These are phyloP conservation scores for Sinodicranocentrus sp. DNA, from an alignment of 2,888 invertebrate species.

Conservation along the genomic window DNA sequence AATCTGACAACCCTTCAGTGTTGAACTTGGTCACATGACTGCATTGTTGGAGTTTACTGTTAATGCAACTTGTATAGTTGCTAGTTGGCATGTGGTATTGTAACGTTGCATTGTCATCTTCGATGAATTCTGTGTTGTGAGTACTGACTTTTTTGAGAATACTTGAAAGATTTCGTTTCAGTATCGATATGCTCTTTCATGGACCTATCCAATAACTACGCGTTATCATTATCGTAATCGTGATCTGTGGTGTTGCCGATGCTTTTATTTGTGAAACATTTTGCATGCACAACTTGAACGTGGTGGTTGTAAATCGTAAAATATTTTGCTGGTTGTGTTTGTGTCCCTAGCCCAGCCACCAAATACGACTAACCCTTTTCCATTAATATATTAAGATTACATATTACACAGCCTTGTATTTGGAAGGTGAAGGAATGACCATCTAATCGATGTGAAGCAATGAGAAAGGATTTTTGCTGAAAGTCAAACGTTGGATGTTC, in stretches of 20 bases:
- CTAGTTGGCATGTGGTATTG: slow-evolving; percentile 55
- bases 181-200: neutral
- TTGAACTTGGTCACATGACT: slow-evolving; percentile 48
- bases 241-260: slow-evolving; percentile 5
- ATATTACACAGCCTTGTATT: slow-evolving; percentile 32
- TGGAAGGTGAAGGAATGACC: slow-evolving; percentile 68
- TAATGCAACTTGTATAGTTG: slow-evolving; percentile 34
- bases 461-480: slow-evolving; percentile 10
- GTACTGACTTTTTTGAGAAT: too few species aligned
- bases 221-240: slow-evolving; percentile 14
- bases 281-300: too few species aligned
- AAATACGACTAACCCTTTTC: slow-evolving; percentile 37
- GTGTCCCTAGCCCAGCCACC: too few species aligned
- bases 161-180: slow-evolving; percentile 4
- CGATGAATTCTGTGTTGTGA: too few species aligned
- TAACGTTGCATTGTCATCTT: slow-evolving; percentile 33
- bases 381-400: neutral
- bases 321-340: slow-evolving; percentile 25
- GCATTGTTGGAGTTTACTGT: slow-evolving; percentile 55
- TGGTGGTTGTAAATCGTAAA: slow-evolving; percentile 23
- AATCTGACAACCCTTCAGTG: slow-evolving; percentile 31
- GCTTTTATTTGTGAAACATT: slow-evolving; percentile 3
- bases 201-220: slow-evolving; percentile 19
- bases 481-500: slow-evolving; percentile 16
- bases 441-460: slow-evolving; percentile 41